Evolutionary conservation across 1,140 invertebrate species (phyloP).

Genomic region (Forficula auricularia): DNA sequence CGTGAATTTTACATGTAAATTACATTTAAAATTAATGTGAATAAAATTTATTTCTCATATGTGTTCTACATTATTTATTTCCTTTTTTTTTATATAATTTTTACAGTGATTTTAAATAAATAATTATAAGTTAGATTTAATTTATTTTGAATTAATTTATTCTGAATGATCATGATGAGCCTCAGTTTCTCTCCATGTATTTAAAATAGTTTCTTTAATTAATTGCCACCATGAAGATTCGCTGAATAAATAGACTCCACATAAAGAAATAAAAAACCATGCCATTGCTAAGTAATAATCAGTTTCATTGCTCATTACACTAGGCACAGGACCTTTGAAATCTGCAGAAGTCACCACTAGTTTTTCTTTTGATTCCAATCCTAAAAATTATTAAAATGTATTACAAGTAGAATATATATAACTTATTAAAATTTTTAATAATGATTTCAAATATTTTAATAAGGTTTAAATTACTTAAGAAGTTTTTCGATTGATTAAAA

Average conservation of each 20-base stretch:
- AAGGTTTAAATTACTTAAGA: too few relatives aligned
- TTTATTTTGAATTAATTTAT: conserved; percentile 14
- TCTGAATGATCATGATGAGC: conserved; percentile 56
- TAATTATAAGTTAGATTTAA: too few relatives aligned
- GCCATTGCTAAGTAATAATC: conserved; percentile 69
- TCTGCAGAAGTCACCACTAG: conserved; percentile 57
- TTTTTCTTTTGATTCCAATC: conserved; percentile 38
- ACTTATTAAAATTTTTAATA: too few relatives aligned
- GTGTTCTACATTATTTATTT: too few relatives aligned
- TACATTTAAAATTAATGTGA: too few relatives aligned
- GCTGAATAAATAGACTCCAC: conserved; percentile 55
- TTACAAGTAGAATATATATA: too few relatives aligned
- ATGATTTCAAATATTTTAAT: too few relatives aligned
- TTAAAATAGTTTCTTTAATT: conserved; percentile 66
- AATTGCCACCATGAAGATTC: conserved; percentile 59
- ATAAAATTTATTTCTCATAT: too few relatives aligned
- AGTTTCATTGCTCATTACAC: conserved; percentile 46
- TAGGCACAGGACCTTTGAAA: conserved; percentile 60
- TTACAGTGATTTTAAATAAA: too few relatives aligned
- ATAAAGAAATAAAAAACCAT: conserved; percentile 71
- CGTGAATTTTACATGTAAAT: too few relatives aligned
- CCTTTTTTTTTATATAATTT: too few relatives aligned
- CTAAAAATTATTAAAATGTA: conserved; percentile 29
- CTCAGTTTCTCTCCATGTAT: conserved; percentile 79
- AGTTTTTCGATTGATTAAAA: too few relatives aligned